phyloP scores from a whole-genome alignment of 2,113 vertebrate species.

The Tamias sibiricus region DNA sequence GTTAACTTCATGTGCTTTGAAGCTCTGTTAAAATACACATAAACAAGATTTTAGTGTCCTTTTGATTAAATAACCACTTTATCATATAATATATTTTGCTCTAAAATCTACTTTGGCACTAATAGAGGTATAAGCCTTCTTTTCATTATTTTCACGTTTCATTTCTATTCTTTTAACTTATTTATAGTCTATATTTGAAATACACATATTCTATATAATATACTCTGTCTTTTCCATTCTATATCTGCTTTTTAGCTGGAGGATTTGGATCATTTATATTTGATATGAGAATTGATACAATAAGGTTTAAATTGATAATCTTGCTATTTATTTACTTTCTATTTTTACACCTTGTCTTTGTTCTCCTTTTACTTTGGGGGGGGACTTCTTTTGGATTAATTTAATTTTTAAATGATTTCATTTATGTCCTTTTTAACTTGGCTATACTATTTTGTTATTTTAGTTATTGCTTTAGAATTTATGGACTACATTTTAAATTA shows the following conservation, averaged over 20 bases:
- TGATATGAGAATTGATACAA: background rate
- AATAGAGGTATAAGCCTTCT: background rate
- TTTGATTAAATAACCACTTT: background rate
- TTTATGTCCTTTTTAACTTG: background rate
- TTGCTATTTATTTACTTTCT: background rate
- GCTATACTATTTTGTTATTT: background rate
- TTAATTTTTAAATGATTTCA: background rate
- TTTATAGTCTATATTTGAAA: background rate
- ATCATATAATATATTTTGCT: background rate
- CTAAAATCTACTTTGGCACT: background rate
- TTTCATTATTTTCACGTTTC: background rate
- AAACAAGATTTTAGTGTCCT: background rate
- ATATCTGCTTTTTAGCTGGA: background rate
- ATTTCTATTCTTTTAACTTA: background rate
- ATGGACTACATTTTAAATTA: background rate
- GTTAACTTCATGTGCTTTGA: slow-evolving; percentile 29
- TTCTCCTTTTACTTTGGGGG: background rate
- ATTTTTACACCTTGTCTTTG: background rate
- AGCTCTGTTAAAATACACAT: background rate
- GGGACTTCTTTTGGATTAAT: background rate
- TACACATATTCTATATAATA: background rate
- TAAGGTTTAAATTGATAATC: background rate
- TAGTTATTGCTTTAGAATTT: background rate
- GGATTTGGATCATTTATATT: background rate
- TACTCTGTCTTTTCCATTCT: background rate